Base-by-base conservation (phyloP, 2,888 invertebrate genomes). In the Ophonus ardosiacus region DNA sequence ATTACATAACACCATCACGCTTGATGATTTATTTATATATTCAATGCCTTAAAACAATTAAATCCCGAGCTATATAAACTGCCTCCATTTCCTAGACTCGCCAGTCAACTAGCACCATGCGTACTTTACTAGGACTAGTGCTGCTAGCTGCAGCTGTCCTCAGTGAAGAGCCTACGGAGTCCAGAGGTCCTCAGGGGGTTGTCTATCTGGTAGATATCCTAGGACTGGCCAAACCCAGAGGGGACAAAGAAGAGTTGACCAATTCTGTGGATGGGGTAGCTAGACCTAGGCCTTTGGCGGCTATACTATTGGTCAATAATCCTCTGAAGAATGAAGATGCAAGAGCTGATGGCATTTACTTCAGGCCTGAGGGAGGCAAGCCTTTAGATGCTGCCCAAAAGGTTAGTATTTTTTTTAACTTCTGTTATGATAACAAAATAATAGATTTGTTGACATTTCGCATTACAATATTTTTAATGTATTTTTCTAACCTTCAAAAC, bases 311-410 rank as follows among this genome's bases (percentile, higher is more conserved):
- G n/a, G 71, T 85, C 7, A 85, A 85, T 31, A 85, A 85, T 40
- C 85, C 85, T n/a, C 31, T 85, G 17, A 79, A 21, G 68, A 88
- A 89, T 7, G 86, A 88, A 38, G 88, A 89, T 24, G 90, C 89
- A 31, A 79, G 87, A 17, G 88, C 88, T 8, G 90, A 90, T 88
- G 90, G 90, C n/a, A 88, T 90, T 59, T 90, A 90, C 86, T 90
- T 90, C 87, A 88, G 89, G 82, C 90, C 90, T 13, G 88, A 87
- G 56, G 86, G 88, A 85, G 90, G 89, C 8, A 84, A 88, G 86
- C 88, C 89, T 5, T 85, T 90, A n/a, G 85, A 87, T n/a, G 87
- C 88, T 81, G 88, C 88, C 18, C 86, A 88, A 88, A 89, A 87
- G 86, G 57, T 85, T 56, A 85, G 76, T 74, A 18, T 3, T 71